These are phyloP conservation scores for Pithys albifrons DNA, from an alignment of 2,113 vertebrate genomes.

Conservation along the genomic window DNA sequence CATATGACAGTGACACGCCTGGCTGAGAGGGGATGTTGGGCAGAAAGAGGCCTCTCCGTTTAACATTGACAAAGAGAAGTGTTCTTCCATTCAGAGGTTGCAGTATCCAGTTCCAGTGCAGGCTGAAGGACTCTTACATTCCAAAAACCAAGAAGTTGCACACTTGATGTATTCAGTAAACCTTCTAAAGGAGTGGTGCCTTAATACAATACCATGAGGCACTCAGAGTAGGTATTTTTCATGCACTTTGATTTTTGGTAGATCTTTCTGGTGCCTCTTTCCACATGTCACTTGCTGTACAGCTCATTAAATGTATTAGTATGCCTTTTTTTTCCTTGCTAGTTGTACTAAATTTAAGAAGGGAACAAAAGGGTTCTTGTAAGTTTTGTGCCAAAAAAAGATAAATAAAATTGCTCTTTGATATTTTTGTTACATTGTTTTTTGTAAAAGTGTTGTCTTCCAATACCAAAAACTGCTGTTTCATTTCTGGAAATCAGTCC, in stretches of 20 bases:
- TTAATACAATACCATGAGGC: conserved; percentile 65
- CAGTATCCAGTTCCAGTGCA: not conserved
- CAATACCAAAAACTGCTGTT: not conserved
- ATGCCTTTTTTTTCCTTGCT: conserved; percentile 57
- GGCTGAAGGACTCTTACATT: conserved; percentile 65
- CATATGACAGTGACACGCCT: not conserved
- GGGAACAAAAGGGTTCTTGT: conserved; percentile 65
- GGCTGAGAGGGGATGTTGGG: not conserved
- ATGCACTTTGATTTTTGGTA: conserved; percentile 72
- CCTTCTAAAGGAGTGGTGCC: conserved; percentile 67
- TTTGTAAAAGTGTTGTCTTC: not conserved
- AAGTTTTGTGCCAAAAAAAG: conserved; percentile 75
- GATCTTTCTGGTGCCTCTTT: conserved; percentile 72
- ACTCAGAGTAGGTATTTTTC: conserved; percentile 70
- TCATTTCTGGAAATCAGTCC: not conserved
- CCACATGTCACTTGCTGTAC: conserved; percentile 61
- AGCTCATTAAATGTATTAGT: conserved; percentile 65
- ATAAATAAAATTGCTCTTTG: conserved; percentile 73
- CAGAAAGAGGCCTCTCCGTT: not conserved
- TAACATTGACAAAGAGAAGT: not conserved
- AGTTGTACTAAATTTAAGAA: conserved; percentile 62
- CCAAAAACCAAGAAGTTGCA: conserved; percentile 65
- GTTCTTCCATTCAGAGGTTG: not conserved
- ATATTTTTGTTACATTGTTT: conserved; percentile 41
- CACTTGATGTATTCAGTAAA: conserved; percentile 51